phyloP scores from a whole-genome alignment of 23 tunicate genomes.

The Trididemnum nubilum region DNA sequence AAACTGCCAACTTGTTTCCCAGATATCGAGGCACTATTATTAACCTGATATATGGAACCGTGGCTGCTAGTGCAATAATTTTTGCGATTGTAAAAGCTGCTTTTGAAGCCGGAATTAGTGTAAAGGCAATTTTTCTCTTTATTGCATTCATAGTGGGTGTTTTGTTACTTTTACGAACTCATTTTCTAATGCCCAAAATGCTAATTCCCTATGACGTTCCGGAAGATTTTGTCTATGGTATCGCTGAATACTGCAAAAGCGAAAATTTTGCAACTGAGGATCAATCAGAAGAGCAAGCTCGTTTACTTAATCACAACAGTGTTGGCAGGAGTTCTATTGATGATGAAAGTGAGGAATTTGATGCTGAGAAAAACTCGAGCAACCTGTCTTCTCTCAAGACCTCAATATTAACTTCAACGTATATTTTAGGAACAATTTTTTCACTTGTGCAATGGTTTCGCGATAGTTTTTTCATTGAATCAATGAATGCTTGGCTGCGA shows the following conservation, averaged over 20 bases:
- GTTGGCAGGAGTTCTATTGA: too few relatives aligned
- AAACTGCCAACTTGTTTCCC: conserved; percentile 10
- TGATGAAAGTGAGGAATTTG: too few relatives aligned
- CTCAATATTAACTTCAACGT: not conserved
- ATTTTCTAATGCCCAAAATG: conserved; percentile 18
- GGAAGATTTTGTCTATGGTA: conserved; percentile 11
- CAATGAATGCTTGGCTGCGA: not conserved
- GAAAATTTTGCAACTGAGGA: not conserved
- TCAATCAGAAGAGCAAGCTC: not conserved
- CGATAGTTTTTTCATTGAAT: not conserved
- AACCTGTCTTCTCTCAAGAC: not conserved
- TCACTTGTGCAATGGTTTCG: not conserved
- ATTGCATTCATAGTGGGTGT: not conserved
- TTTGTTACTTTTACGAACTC: conserved; percentile 1
- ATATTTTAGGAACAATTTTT: not conserved
- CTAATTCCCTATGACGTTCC: conserved; percentile 8
- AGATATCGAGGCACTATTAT: not conserved
- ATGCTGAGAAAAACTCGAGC: not conserved
- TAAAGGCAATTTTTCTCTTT: conserved; percentile 2
- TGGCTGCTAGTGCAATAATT: not conserved
- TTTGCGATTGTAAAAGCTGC: not conserved
- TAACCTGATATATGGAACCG: not conserved
- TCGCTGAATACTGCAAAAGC: not conserved
- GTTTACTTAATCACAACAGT: too few relatives aligned
- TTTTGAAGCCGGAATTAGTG: not conserved